Percentiles rank a stretch among this genome's conserved stretches.
phyloP scores from a whole-genome alignment of 2,888 invertebrate species.

The Fabriciana adippe region DNA sequence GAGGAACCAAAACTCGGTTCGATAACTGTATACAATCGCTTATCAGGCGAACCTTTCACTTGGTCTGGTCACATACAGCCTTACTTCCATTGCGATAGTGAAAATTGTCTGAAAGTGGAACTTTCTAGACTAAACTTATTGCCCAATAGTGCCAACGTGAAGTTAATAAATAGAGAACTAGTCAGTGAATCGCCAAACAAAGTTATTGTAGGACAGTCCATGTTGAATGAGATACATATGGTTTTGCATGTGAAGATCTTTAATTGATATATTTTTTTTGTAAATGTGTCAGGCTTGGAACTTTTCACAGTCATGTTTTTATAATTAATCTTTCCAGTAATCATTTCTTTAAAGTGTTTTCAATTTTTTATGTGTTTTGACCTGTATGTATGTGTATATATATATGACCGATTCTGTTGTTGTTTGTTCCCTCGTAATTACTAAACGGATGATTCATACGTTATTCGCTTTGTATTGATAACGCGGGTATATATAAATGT shows the following conservation, averaged over 20 bases:
- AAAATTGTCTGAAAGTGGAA: conserved; percentile 50
- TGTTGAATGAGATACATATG: conserved; percentile 57
- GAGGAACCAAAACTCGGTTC: conserved; percentile 45
- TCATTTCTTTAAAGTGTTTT: too few species aligned
- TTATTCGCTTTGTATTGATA: too few species aligned
- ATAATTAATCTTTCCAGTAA: too few species aligned
- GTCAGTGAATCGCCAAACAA: conserved; percentile 51
- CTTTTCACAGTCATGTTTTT: background rate
- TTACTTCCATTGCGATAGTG: conserved; percentile 47
- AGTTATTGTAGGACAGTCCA: conserved; percentile 55
- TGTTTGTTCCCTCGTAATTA: too few species aligned
- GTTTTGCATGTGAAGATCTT: conserved; percentile 49
- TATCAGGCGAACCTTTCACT: conserved; percentile 58
- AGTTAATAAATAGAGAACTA: conserved; percentile 53
- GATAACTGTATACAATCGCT: conserved; percentile 65
- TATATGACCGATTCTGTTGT: too few species aligned
- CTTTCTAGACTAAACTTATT: conserved; percentile 56
- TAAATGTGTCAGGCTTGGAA: conserved; percentile 2
- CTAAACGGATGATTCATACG: too few species aligned
- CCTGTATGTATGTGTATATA: too few species aligned
- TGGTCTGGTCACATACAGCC: conserved; percentile 57
- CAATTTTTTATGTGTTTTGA: too few species aligned
- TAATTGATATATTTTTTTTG: conserved; percentile 8
- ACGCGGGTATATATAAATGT: too few species aligned
- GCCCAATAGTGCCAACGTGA: conserved; percentile 62